A percentile compares a stretch with the other conserved stretches of the same genome.
phyloP scores from a whole-genome alignment of 1,140 invertebrate genomes.

The Drosophila bocqueti region DNA sequence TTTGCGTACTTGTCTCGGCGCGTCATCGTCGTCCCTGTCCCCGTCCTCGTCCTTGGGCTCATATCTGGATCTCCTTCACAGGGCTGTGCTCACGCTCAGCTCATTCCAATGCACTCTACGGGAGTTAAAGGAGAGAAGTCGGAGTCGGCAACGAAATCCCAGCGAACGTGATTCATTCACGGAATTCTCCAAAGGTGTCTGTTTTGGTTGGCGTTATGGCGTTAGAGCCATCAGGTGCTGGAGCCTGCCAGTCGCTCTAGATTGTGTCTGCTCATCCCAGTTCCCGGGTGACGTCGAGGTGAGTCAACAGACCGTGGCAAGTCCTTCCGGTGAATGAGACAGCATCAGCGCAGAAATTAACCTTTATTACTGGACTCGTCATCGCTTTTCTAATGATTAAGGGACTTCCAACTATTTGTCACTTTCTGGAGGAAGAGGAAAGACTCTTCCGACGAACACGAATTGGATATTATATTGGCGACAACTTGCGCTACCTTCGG shows the following conservation, averaged over 20 bases:
- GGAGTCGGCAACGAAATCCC: slow-evolving; percentile 23
- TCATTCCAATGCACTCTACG: slow-evolving; percentile 44
- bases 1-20: slow-evolving; percentile 78
- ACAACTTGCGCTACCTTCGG: background rate
- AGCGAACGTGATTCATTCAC: slow-evolving; percentile 50
- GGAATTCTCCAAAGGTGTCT: slow-evolving; percentile 29
- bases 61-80: slow-evolving; percentile 50
- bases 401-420: background rate
- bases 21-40: slow-evolving; percentile 49
- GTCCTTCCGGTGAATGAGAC: slow-evolving; percentile 1
- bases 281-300: background rate
- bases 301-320: slow-evolving; percentile 26
- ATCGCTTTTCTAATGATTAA: slow-evolving; percentile 1
- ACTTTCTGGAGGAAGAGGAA: background rate
- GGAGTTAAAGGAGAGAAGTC: slow-evolving; percentile 7
- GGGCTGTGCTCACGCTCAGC: slow-evolving; percentile 58
- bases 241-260: slow-evolving; percentile 20
- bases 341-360: slow-evolving; percentile 12
- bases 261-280: slow-evolving; percentile 13
- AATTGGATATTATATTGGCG: background rate
- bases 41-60: slow-evolving; percentile 10
- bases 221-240: slow-evolving; percentile 23
- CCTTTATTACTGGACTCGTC: background rate
- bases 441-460: background rate
- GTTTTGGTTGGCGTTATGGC: background rate